These are phyloP conservation scores for Patagioenas fasciata DNA, from an alignment of 2,113 vertebrate genomes.

Conservation along the genomic window DNA sequence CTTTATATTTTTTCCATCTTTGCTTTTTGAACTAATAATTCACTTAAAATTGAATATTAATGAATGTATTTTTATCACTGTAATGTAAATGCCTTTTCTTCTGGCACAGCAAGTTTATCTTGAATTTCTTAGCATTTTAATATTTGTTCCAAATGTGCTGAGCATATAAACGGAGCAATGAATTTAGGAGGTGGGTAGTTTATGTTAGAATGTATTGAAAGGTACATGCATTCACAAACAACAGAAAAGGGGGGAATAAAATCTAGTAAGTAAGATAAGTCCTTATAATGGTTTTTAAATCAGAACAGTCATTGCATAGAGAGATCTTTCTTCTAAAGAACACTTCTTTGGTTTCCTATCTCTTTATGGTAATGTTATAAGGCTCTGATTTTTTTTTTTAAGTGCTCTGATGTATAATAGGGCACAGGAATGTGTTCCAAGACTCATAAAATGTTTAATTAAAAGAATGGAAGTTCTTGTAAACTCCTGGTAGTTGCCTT, in stretches of 20 bases:
- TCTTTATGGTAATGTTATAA: not conserved
- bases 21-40: slow-evolving; percentile 39
- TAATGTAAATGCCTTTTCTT: slow-evolving; percentile 8
- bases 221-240: not conserved
- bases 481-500: slow-evolving; percentile 57
- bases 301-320: not conserved
- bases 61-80: slow-evolving; percentile 13
- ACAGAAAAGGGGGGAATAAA: not conserved
- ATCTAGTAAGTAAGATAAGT: not conserved
- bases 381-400: not conserved
- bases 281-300: not conserved
- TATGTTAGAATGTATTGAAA: not conserved
- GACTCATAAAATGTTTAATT: slow-evolving; percentile 68
- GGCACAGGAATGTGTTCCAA: slow-evolving; percentile 48
- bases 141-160: slow-evolving; percentile 26
- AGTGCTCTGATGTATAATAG: slow-evolving; percentile 35
- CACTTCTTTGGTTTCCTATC: not conserved
- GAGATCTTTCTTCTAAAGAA: not conserved
- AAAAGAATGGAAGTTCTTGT: slow-evolving; percentile 64
- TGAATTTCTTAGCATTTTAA: slow-evolving; percentile 1
- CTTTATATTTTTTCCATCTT: not conserved
- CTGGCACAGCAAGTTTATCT: slow-evolving; percentile 9
- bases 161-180: not conserved
- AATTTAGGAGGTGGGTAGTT: slow-evolving; percentile 16
- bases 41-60: not conserved